These are phyloP conservation scores for Tetrax tetrax DNA, from an alignment of 2,113 vertebrate genomes.

Conservation along the genomic window DNA sequence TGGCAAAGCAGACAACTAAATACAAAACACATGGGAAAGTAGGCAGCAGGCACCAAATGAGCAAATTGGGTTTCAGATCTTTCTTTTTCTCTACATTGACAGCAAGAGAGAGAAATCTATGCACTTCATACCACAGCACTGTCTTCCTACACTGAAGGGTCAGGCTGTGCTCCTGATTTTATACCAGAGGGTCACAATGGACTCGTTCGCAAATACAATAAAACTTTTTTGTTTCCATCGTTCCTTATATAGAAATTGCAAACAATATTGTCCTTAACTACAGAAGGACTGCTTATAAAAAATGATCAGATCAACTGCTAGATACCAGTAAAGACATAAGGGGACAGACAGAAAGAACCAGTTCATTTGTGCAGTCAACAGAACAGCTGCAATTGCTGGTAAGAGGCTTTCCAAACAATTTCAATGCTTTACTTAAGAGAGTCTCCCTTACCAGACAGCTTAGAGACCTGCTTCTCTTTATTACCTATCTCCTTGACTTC, in stretches of 20 bases:
- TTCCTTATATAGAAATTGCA: neutral
- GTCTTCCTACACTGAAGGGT: neutral
- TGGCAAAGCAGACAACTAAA: neutral
- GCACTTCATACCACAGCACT: neutral
- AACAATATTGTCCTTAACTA: neutral
- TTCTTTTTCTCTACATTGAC: neutral
- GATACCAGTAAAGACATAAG: neutral
- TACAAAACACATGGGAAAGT: neutral
- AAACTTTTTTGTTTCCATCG: neutral
- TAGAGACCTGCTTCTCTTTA: neutral
- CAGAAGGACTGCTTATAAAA: neutral
- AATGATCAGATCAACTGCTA: neutral
- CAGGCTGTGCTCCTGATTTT: neutral
- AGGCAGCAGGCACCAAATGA: neutral
- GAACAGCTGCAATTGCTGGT: neutral
- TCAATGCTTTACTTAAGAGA: neutral
- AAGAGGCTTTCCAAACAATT: neutral
- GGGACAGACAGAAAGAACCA: neutral
- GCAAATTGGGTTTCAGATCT: neutral
- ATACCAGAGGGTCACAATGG: neutral
- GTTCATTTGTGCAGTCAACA: neutral
- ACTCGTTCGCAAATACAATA: neutral
- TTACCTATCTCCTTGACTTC: neutral
- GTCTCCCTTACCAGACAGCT: neutral
- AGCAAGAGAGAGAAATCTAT: neutral